phyloP scores from a whole-genome alignment of 2,113 vertebrate genomes.

The Dermatemys mawii region DNA sequence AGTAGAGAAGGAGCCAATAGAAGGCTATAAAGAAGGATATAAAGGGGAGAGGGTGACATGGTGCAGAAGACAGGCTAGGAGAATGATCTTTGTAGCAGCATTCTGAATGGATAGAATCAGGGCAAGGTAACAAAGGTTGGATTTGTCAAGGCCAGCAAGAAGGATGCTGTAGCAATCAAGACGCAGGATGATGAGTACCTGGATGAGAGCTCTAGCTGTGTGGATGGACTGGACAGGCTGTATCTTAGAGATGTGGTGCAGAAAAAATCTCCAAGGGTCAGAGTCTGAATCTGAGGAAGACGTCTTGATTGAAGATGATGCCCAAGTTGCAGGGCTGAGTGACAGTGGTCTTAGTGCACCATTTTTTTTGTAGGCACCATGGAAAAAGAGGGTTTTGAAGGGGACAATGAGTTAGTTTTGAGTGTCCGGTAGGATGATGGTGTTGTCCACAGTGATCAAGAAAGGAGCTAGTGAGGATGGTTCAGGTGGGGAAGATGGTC shows the following conservation, averaged over 20 bases:
- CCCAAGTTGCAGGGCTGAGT: not conserved
- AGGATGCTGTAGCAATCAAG: not conserved
- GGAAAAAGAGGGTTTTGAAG: too few species aligned
- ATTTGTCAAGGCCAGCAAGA: not conserved
- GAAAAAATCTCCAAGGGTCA: not conserved
- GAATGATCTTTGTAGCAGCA: too few species aligned
- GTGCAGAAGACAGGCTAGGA: too few species aligned
- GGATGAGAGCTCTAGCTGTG: not conserved
- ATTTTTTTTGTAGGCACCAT: too few species aligned
- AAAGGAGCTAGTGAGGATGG: not conserved
- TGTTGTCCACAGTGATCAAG: not conserved
- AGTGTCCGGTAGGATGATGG: not conserved
- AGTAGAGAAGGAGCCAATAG: not conserved
- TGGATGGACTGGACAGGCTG: not conserved
- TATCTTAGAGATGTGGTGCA: not conserved
- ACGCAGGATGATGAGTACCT: not conserved
- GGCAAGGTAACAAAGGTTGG: not conserved
- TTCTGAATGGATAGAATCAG: not conserved
- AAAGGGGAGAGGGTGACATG: not conserved
- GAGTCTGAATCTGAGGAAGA: not conserved
- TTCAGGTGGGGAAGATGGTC: not conserved
- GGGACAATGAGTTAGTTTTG: not conserved
- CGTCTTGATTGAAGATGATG: not conserved
- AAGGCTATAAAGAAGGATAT: not conserved
- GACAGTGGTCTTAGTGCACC: too few species aligned